A percentile compares a stretch with the other conserved stretches of the same genome.
Conservation (phyloP, 2,797 vertebrate genomes). For the Hafferia zeledoni region DNA sequence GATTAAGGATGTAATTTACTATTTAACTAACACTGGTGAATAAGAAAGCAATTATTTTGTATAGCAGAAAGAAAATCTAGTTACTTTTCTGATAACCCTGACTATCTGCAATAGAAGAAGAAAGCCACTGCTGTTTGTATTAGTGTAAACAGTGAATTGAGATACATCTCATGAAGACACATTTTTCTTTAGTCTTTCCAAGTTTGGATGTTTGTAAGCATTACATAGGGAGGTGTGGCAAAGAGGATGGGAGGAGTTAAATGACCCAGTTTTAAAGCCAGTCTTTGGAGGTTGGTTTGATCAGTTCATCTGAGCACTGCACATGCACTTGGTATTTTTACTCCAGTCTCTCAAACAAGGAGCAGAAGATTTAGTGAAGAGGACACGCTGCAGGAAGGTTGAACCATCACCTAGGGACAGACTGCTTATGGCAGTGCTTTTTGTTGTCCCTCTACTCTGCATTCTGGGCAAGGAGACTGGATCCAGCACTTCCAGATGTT, state of each 20-base stretch:
- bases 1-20: neutral
- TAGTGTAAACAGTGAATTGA: neutral
- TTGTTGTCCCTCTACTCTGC: neutral
- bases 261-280: neutral
- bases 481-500: neutral
- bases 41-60: neutral
- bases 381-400: neutral
- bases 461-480: neutral
- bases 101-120: neutral
- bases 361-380: neutral
- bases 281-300: neutral
- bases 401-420: neutral
- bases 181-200: conserved; percentile 10
- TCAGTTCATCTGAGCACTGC: neutral
- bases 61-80: neutral
- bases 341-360: neutral
- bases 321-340: neutral
- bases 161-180: neutral
- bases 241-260: neutral
- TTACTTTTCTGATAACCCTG: neutral
- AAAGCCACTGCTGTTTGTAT: neutral
- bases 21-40: neutral
- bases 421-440: neutral
- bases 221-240: neutral
- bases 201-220: neutral